These are phyloP conservation scores for Melieria crassipennis DNA, from an alignment of 2,888 invertebrate genomes.

Conservation along the genomic window DNA sequence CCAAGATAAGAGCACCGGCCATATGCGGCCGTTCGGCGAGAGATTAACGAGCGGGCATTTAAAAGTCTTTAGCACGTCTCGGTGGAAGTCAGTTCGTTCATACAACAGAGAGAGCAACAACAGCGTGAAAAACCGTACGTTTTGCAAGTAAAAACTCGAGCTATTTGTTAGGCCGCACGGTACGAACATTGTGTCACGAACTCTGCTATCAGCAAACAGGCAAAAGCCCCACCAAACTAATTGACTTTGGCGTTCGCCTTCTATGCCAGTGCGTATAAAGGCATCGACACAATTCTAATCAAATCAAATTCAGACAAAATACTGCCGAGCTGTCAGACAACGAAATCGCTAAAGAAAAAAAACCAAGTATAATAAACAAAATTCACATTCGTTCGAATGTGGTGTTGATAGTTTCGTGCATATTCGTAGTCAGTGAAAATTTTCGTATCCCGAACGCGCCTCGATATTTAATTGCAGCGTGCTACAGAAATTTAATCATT, in stretches of 20 bases:
- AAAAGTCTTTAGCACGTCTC: constrained; percentile 56
- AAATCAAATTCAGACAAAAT: constrained; percentile 21
- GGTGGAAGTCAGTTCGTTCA: constrained; percentile 51
- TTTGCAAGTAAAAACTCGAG: constrained; percentile 35
- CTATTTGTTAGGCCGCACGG: constrained; percentile 38
- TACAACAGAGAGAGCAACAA: constrained; percentile 48
- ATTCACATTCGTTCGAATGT: constrained; percentile 7
- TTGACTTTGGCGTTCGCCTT: constrained; percentile 71
- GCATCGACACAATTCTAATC: constrained; percentile 64
- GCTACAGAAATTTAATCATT: constrained; percentile 53
- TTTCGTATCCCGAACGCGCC: not conserved
- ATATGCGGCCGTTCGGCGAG: constrained; percentile 19
- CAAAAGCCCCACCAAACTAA: constrained; percentile 30
- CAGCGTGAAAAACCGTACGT: constrained; percentile 37
- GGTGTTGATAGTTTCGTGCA: constrained; percentile 3
- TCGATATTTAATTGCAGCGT: constrained; percentile 52
- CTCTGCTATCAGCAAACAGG: constrained; percentile 39
- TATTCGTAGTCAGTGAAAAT: not conserved
- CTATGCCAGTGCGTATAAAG: constrained; percentile 95
- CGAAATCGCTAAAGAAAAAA: constrained; percentile 2
- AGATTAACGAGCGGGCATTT: constrained; percentile 46
- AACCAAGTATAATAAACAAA: constrained; percentile 16
- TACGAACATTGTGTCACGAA: constrained; percentile 35
- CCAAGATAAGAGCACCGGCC: not conserved
- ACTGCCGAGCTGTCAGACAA: constrained; percentile 12